A percentile compares a stretch with the other conserved stretches of the same genome.
These are phyloP conservation scores for Malacoraja senta DNA, from an alignment of 2,797 vertebrate species.

Conservation along the genomic window DNA sequence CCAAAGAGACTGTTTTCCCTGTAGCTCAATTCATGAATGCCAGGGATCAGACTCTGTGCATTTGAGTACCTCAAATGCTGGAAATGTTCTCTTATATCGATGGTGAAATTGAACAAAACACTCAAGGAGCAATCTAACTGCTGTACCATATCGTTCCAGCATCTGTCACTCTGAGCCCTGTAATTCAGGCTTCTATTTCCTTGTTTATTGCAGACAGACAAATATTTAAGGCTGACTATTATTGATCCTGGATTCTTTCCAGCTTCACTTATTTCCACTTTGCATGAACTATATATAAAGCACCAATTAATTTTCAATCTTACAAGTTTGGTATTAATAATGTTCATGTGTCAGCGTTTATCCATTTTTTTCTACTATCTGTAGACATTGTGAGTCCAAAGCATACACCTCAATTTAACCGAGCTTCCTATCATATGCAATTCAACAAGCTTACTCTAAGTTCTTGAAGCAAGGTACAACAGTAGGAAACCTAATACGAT, in stretches of 20 bases:
- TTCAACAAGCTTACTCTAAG: not conserved
- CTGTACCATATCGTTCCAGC: not conserved
- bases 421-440: not conserved
- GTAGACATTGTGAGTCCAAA: not conserved
- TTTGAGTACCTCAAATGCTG: too few relatives aligned
- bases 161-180: not conserved
- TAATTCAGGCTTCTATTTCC: not conserved
- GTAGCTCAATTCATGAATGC: not conserved
- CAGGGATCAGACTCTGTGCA: not conserved
- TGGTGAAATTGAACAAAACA: not conserved
- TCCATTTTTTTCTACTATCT: not conserved
- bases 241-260: not conserved
- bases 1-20: not conserved
- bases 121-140: not conserved
- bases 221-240: not conserved
- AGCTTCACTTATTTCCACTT: not conserved
- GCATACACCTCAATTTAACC: not conserved
- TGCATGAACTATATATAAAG: not conserved
- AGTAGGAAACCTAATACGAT: not conserved
- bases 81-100: not conserved
- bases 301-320: not conserved
- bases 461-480: not conserved
- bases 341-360: not conserved
- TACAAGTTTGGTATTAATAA: not conserved
- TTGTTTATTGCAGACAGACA: not conserved